phyloP scores from a whole-genome alignment of 1,140 invertebrate genomes.

The Neotoxoptera formosana region DNA sequence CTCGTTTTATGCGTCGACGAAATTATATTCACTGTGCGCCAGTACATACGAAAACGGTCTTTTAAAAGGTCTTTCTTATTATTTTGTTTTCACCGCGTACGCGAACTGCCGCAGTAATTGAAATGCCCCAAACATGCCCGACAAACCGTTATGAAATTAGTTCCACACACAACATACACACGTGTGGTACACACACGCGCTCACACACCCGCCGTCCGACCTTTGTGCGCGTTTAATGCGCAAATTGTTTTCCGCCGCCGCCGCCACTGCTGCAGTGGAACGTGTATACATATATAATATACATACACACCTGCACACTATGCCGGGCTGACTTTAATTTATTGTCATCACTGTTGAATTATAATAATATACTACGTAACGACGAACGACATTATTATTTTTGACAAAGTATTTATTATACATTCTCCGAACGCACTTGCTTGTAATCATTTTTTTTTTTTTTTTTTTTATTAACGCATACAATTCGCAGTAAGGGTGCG shows the following conservation, averaged over 20 bases:
- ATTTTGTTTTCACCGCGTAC: neutral
- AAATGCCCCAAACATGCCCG: neutral
- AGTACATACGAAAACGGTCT: constrained; percentile 16
- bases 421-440: neutral
- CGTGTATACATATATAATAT: neutral
- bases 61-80: constrained; percentile 10
- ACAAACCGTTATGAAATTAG: neutral
- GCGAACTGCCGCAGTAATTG: neutral
- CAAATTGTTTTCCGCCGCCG: neutral
- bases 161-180: neutral
- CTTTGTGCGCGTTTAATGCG: constrained; percentile 5
- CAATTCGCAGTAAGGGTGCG: neutral
- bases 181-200: neutral
- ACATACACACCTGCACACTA: neutral
- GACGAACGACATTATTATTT: constrained; percentile 1
- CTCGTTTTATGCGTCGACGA: constrained; percentile 5
- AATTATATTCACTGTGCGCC: neutral
- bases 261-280: neutral
- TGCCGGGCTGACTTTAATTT: neutral
- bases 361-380: neutral
- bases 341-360: neutral
- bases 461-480: neutral
- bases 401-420: neutral
- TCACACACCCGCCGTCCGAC: neutral
- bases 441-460: neutral